These are phyloP conservation scores for Salvelinus namaycush DNA, from an alignment of 2,113 vertebrate species.

Conservation along the genomic window DNA sequence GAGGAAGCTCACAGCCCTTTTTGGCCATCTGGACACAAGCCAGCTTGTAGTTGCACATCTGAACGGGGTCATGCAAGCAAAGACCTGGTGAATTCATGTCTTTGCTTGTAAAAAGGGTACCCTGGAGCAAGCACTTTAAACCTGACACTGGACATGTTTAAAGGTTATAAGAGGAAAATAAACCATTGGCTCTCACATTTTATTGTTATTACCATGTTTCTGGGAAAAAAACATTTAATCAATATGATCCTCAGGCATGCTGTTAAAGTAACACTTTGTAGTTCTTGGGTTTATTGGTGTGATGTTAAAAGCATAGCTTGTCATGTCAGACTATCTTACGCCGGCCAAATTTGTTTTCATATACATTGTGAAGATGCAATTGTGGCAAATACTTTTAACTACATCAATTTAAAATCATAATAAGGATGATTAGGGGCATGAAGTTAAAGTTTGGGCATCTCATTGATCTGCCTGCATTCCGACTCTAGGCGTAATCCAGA, in stretches of 20 bases:
- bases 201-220: conserved; percentile 86
- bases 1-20: conserved; percentile 70
- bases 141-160: conserved; percentile 81
- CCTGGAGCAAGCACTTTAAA: conserved; percentile 88
- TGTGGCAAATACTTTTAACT: conserved; percentile 3
- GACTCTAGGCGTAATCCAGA: too few species aligned
- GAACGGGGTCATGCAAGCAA: conserved; percentile 80
- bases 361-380: conserved; percentile 25
- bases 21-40: conserved; percentile 70
- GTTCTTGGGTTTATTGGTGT: conserved; percentile 48
- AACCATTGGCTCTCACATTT: conserved; percentile 88
- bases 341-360: conserved; percentile 58
- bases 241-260: conserved; percentile 85
- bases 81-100: conserved; percentile 79
- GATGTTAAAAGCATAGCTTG: conserved; percentile 61
- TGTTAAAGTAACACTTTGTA: conserved; percentile 80
- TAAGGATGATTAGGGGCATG: too few species aligned
- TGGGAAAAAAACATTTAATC: conserved; percentile 78
- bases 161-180: conserved; percentile 88
- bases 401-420: too few species aligned
- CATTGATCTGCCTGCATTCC: too few species aligned
- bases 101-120: conserved; percentile 72
- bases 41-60: conserved; percentile 77
- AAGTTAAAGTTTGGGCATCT: too few species aligned
- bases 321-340: conserved; percentile 55